These are phyloP conservation scores for Drosophila multiciliata DNA, from an alignment of 2,888 invertebrate genomes.

Conservation along the genomic window DNA sequence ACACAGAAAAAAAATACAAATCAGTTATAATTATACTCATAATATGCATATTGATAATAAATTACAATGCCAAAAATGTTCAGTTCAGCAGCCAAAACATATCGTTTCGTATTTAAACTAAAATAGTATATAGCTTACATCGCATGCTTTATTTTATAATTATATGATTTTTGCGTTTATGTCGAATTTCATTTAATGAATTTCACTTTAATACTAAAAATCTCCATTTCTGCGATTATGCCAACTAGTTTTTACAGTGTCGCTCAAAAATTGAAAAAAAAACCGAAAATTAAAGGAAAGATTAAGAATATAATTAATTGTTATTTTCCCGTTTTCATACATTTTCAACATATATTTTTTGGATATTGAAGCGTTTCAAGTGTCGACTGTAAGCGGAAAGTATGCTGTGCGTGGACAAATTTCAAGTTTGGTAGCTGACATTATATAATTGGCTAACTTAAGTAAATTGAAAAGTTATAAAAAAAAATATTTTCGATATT, in stretches of 20 bases:
- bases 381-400: background rate
- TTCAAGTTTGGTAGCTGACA: background rate
- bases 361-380: background rate
- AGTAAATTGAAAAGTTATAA: constrained; percentile 15
- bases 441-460: constrained; percentile 13
- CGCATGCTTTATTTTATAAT: constrained; percentile 11
- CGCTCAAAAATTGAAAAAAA: background rate
- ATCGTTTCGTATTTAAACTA: constrained; percentile 12
- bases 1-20: constrained; percentile 33
- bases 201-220: constrained; percentile 4
- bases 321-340: background rate
- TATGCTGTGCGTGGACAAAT: constrained; percentile 1
- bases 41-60: constrained; percentile 56
- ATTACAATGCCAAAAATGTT: constrained; percentile 59
- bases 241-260: background rate
- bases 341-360: background rate
- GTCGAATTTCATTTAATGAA: constrained; percentile 54
- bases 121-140: constrained; percentile 13
- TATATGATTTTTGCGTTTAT: constrained; percentile 3
- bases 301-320: background rate
- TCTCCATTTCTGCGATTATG: background rate
- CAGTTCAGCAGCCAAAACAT: constrained; percentile 14
- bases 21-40: constrained; percentile 50
- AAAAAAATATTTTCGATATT: constrained; percentile 3
- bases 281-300: background rate